phyloP scores from a whole-genome alignment of 2,888 invertebrate genomes.

The Orthosia cruda region DNA sequence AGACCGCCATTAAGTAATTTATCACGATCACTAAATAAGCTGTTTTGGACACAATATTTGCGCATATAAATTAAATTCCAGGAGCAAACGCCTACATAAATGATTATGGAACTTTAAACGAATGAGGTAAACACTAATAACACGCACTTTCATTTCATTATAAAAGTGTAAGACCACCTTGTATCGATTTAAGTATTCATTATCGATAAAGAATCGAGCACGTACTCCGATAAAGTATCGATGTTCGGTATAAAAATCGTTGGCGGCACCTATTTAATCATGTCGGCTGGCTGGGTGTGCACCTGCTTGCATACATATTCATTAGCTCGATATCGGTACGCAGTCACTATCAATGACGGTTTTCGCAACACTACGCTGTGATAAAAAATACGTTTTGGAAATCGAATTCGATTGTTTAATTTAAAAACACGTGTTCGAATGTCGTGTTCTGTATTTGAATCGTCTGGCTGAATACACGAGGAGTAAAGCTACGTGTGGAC shows the following conservation, averaged over 20 bases:
- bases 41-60: slow-evolving; percentile 59
- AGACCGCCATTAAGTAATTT: slow-evolving; percentile 61
- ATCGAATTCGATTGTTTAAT: slow-evolving; percentile 66
- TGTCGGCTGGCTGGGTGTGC: slow-evolving; percentile 76
- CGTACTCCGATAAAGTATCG: slow-evolving; percentile 80
- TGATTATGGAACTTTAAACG: slow-evolving; percentile 58
- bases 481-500: slow-evolving; percentile 58
- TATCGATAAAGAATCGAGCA: slow-evolving; percentile 78
- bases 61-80: slow-evolving; percentile 61
- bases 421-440: slow-evolving; percentile 60
- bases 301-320: slow-evolving; percentile 91
- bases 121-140: slow-evolving; percentile 62
- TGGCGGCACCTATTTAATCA: slow-evolving; percentile 90
- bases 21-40: slow-evolving; percentile 58
- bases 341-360: slow-evolving; percentile 87
- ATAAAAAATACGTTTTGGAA: slow-evolving; percentile 68
- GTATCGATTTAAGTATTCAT: slow-evolving; percentile 69
- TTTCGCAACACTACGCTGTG: slow-evolving; percentile 77
- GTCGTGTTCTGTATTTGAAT: slow-evolving; percentile 65
- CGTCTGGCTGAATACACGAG: slow-evolving; percentile 56
- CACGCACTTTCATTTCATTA: slow-evolving; percentile 62
- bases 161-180: slow-evolving; percentile 67
- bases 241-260: slow-evolving; percentile 87
- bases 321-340: slow-evolving; percentile 85
- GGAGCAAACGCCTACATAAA: slow-evolving; percentile 62